Conservation (phyloP, 2,797 vertebrate species). For the Poecilia velifera region DNA sequence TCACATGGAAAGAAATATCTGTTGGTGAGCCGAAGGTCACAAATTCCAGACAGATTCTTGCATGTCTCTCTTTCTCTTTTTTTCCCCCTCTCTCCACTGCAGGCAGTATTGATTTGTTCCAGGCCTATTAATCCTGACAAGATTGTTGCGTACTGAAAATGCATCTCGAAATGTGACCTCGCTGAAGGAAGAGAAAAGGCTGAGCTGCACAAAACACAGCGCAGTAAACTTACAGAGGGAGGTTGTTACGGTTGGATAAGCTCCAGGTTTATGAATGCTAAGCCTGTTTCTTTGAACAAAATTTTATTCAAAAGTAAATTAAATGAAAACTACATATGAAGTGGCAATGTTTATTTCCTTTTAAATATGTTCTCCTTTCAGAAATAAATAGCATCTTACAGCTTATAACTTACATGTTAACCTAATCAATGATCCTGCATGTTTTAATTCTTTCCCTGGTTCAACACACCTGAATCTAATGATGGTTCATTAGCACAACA, state of each 20-base stretch:
- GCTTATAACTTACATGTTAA: no score
- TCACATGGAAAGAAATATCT: slow-evolving; percentile 66
- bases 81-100: slow-evolving; percentile 28
- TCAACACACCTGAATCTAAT: no score
- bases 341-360: neutral
- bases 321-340: neutral
- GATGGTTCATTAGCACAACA: no score
- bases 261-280: neutral
- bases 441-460: no score
- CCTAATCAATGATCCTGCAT: no score
- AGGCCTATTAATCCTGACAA: slow-evolving; percentile 73
- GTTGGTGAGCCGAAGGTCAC: slow-evolving; percentile 70
- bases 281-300: neutral
- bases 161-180: slow-evolving; percentile 42
- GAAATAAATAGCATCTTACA: neutral
- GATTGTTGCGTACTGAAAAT: slow-evolving; percentile 44
- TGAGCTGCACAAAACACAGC: slow-evolving; percentile 15
- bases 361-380: neutral
- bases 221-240: slow-evolving; percentile 2
- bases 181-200: slow-evolving; percentile 8
- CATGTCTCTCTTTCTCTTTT: slow-evolving; percentile 44
- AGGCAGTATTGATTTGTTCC: slow-evolving; percentile 67
- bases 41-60: slow-evolving; percentile 63
- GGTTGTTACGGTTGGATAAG: neutral
- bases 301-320: neutral